Conservation (phyloP, 1,140 invertebrate species). For the Liolophura sinensis region DNA sequence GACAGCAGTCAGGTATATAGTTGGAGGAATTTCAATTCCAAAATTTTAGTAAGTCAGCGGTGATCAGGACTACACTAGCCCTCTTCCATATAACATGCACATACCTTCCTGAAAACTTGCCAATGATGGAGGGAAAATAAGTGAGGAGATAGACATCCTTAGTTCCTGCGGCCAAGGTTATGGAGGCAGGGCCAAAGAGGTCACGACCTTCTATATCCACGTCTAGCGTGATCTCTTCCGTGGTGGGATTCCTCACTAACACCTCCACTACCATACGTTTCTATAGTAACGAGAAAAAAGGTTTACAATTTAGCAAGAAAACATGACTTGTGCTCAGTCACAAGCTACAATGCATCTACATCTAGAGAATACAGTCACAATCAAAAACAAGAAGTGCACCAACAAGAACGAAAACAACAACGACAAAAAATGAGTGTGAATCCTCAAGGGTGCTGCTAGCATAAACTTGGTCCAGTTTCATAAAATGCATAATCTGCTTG, state of each 20-base stretch:
- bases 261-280: conserved; percentile 50
- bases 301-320: not conserved
- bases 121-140: conserved; percentile 47
- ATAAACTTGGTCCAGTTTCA: not conserved
- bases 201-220: conserved; percentile 42
- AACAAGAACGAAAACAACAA: no score
- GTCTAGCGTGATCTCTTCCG: conserved; percentile 41
- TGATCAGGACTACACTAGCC: not conserved
- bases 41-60: no score
- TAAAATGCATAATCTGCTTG: no score
- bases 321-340: not conserved
- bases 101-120: conserved; percentile 50
- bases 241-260: conserved; percentile 52
- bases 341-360: no score
- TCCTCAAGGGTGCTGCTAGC: not conserved
- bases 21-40: no score
- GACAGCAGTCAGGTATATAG: no score
- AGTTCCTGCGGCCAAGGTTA: conserved; percentile 40
- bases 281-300: conserved; percentile 21
- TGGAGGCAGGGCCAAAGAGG: conserved; percentile 37
- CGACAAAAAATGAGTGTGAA: not conserved
- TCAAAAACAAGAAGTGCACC: no score
- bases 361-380: no score
- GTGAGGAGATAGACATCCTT: conserved; percentile 51
- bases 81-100: not conserved